phyloP scores from a whole-genome alignment of 1,140 invertebrate species.

The Brachionus plicatilis region DNA sequence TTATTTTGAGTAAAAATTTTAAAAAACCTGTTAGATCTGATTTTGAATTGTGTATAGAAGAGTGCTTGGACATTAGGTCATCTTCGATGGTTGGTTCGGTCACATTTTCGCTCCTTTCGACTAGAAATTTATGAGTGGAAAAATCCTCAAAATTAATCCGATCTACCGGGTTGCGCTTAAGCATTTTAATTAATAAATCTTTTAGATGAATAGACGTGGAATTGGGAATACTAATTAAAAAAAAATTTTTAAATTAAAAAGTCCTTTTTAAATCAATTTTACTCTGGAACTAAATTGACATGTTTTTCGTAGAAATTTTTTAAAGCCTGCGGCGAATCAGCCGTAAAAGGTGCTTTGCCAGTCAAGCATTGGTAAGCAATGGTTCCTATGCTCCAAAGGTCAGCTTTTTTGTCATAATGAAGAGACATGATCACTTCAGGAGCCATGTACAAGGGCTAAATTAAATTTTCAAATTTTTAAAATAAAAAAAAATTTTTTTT shows the following conservation, averaged over 20 bases:
- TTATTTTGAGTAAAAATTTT: background rate
- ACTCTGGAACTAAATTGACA: constrained; percentile 88
- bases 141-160: constrained; percentile 39
- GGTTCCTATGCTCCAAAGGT: constrained; percentile 96
- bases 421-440: constrained; percentile 99
- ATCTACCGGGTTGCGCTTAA: constrained; percentile 28
- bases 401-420: constrained; percentile 97
- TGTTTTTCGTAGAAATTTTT: constrained; percentile 96
- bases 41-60: background rate
- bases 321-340: constrained; percentile 92
- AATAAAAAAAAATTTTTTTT: background rate
- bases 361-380: constrained; percentile 98
- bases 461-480: background rate
- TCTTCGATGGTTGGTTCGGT: background rate
- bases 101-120: background rate
- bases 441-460: constrained; percentile 94
- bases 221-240: constrained; percentile 6
- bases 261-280: constrained; percentile 50
- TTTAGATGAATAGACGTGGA: constrained; percentile 34
- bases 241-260: background rate
- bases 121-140: constrained; percentile 26
- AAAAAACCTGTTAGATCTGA: background rate
- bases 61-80: background rate
- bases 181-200: constrained; percentile 35
- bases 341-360: constrained; percentile 95